Evolutionary conservation across 2,113 vertebrate species (phyloP).

Genomic region (Oncorhynchus kisutch): DNA sequence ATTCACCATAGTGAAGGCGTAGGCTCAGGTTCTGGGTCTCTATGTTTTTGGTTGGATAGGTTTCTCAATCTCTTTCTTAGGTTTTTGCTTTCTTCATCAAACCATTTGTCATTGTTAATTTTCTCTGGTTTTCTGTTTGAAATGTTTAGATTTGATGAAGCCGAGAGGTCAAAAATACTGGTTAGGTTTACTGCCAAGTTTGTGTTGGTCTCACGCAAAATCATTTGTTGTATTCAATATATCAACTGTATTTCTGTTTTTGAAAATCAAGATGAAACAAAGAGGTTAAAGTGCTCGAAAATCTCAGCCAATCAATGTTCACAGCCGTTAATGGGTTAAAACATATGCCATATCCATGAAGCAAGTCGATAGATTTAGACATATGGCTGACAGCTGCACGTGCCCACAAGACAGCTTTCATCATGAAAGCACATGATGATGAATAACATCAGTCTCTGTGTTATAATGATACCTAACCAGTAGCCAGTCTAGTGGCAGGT

Average conservation of each 20-base stretch:
- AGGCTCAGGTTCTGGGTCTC: too few relatives aligned
- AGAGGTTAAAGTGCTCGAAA: slow-evolving; percentile 39
- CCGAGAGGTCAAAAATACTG: too few relatives aligned
- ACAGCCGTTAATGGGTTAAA: slow-evolving; percentile 52
- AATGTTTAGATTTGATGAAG: too few relatives aligned
- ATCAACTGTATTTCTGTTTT: not conserved
- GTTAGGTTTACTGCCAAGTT: too few relatives aligned
- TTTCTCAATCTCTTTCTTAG: too few relatives aligned
- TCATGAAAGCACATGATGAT: not conserved
- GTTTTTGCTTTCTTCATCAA: too few relatives aligned
- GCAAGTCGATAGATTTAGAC: slow-evolving; percentile 39
- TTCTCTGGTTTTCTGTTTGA: too few relatives aligned
- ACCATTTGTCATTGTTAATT: too few relatives aligned
- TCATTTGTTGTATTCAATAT: not conserved
- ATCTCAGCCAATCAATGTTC: slow-evolving; percentile 59
- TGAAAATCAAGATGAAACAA: slow-evolving; percentile 20
- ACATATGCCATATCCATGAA: slow-evolving; percentile 46
- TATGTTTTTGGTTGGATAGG: too few relatives aligned
- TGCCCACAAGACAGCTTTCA: slow-evolving; percentile 32
- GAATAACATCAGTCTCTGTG: not conserved
- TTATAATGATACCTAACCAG: not conserved
- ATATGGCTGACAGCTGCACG: slow-evolving; percentile 56
- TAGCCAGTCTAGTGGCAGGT: not conserved
- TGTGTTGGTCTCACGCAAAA: too few relatives aligned
- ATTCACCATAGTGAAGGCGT: too few relatives aligned